Evolutionary conservation across 2,888 invertebrate genomes (phyloP).

Genomic region (Tyria jacobaeae): DNA sequence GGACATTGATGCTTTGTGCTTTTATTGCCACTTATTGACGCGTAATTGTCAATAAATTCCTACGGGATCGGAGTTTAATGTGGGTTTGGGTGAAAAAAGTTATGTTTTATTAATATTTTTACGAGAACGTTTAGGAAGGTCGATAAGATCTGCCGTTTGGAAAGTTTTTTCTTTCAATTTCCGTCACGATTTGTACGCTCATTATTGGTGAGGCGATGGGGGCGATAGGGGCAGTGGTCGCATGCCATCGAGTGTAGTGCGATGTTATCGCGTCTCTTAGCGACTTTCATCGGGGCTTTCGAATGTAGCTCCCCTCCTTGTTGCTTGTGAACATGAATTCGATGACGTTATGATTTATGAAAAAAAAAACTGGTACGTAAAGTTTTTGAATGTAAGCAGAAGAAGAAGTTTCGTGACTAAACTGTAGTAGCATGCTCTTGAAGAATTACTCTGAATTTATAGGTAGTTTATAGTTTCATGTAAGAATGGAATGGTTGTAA

Average conservation of each 20-base stretch:
- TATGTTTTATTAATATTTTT: conserved; percentile 87
- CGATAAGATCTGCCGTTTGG: conserved; percentile 84
- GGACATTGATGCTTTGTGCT: conserved; percentile 84
- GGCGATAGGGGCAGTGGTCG: conserved; percentile 85
- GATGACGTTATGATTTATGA: conserved; percentile 79
- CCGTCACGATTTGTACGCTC: conserved; percentile 86
- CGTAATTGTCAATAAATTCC: conserved; percentile 87
- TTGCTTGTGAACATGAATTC: conserved; percentile 75
- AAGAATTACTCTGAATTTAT: conserved; percentile 50
- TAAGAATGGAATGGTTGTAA: conserved; percentile 43
- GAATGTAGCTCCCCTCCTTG: conserved; percentile 69
- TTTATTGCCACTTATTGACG: conserved; percentile 86
- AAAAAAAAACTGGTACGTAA: conserved; percentile 59
- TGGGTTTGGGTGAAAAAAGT: conserved; percentile 86
- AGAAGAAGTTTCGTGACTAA: conserved; percentile 63
- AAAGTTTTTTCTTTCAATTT: conserved; percentile 86
- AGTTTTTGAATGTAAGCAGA: conserved; percentile 50
- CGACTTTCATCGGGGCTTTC: conserved; percentile 83
- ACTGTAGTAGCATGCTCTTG: conserved; percentile 53
- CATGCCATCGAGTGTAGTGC: conserved; percentile 73
- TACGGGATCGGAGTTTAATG: conserved; percentile 85
- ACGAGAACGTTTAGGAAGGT: conserved; percentile 84
- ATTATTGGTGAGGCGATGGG: conserved; percentile 83
- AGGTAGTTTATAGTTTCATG: conserved; percentile 42
- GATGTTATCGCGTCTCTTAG: conserved; percentile 82